Conservation (phyloP, 1,140 invertebrate genomes). For the Hylyphantes graminicola region DNA sequence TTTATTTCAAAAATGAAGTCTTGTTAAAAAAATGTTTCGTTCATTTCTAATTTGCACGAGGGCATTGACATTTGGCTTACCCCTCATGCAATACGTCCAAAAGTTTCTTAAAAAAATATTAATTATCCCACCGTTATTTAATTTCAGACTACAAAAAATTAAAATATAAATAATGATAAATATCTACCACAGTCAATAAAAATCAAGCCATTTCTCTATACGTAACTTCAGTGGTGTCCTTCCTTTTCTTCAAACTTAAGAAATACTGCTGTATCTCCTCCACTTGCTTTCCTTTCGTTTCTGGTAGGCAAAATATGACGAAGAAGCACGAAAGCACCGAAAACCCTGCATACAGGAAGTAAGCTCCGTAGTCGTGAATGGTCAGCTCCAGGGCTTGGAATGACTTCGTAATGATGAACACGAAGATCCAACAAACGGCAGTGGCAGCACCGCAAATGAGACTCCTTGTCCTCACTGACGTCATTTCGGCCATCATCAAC, state of each 20-base stretch:
- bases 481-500: constrained; percentile 77
- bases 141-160: too few species aligned
- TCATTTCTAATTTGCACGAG: too few species aligned
- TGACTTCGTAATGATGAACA: constrained; percentile 54
- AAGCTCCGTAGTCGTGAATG: constrained; percentile 67
- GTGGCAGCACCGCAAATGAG: constrained; percentile 81
- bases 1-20: too few species aligned
- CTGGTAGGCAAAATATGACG: constrained; percentile 67
- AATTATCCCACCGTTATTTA: too few species aligned
- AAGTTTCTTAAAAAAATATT: too few species aligned
- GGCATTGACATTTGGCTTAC: too few species aligned
- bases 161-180: too few species aligned
- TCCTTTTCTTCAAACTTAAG: constrained; percentile 13
- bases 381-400: constrained; percentile 68
- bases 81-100: too few species aligned
- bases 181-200: too few species aligned
- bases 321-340: constrained; percentile 66
- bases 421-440: constrained; percentile 67
- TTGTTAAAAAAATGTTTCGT: too few species aligned
- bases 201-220: constrained; percentile 34
- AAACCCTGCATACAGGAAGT: constrained; percentile 67
- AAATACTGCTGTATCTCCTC: constrained; percentile 66
- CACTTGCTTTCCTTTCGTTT: constrained; percentile 69
- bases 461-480: constrained; percentile 79
- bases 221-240: not conserved